Conservation (phyloP, 2,888 invertebrate species). For the Tetheella fluctuosa region DNA sequence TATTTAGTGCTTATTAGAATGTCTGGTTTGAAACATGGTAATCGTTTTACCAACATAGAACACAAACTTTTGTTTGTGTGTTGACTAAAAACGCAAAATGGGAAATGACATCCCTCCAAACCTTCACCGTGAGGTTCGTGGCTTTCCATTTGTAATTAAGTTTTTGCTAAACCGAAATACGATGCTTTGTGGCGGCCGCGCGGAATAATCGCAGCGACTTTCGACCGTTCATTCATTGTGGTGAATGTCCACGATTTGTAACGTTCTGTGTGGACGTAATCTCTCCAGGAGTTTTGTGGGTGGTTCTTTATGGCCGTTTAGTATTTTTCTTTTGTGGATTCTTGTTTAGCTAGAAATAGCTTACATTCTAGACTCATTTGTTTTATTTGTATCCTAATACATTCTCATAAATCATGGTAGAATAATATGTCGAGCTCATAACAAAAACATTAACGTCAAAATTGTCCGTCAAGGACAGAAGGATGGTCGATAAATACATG, state of each 20-base stretch:
- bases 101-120: background rate
- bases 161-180: conserved; percentile 47
- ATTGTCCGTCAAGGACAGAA: too few species aligned
- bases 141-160: conserved; percentile 59
- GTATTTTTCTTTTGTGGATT: background rate
- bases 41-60: conserved; percentile 15
- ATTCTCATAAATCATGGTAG: too few species aligned
- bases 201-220: conserved; percentile 20
- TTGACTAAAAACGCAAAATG: background rate
- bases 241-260: conserved; percentile 22
- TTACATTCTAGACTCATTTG: background rate
- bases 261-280: conserved; percentile 22
- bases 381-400: background rate
- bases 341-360: background rate
- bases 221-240: conserved; percentile 25
- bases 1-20: background rate
- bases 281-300: background rate
- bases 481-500: too few species aligned
- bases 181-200: conserved; percentile 24
- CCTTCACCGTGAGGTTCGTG: conserved; percentile 18
- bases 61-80: background rate
- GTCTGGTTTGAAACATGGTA: background rate
- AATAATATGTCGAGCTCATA: too few species aligned
- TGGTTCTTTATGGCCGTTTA: background rate
- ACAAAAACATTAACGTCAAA: too few species aligned